These are phyloP conservation scores for Lamproptera curius DNA, from an alignment of 2,888 invertebrate genomes.

Conservation along the genomic window DNA sequence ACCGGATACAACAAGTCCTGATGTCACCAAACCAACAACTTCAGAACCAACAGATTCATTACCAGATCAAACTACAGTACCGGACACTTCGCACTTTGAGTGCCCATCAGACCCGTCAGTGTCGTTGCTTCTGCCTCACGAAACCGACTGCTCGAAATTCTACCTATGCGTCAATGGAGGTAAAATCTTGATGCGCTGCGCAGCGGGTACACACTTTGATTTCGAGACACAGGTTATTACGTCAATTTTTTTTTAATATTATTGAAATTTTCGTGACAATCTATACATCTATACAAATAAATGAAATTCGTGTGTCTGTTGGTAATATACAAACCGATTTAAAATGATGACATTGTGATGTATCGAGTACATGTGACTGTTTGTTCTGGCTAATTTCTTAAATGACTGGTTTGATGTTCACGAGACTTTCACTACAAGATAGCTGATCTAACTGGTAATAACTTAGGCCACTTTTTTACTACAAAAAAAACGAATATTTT, in stretches of 20 bases:
- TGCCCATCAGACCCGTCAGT: constrained; percentile 32
- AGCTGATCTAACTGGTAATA: too few relatives aligned
- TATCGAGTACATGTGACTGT: background rate
- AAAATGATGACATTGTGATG: background rate
- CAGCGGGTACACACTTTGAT: constrained; percentile 39
- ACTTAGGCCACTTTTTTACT: background rate
- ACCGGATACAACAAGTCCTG: background rate
- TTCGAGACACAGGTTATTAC: constrained; percentile 33
- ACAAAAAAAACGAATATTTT: background rate
- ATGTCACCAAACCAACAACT: background rate
- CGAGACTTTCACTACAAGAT: too few relatives aligned
- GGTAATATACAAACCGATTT: background rate
- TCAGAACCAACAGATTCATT: background rate
- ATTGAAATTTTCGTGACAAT: too few relatives aligned
- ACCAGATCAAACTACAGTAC: background rate
- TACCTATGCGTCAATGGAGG: constrained; percentile 21
- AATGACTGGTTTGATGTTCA: too few relatives aligned
- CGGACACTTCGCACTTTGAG: too few relatives aligned
- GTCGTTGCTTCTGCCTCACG: constrained; percentile 30
- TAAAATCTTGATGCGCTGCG: constrained; percentile 35
- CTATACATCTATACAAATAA: background rate
- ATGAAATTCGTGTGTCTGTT: background rate
- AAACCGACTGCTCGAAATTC: background rate
- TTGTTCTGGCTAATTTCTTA: too few relatives aligned
- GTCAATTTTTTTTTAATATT: background rate